These are phyloP conservation scores for Phycodurus eques DNA, from an alignment of 2,113 vertebrate species.

Conservation along the genomic window DNA sequence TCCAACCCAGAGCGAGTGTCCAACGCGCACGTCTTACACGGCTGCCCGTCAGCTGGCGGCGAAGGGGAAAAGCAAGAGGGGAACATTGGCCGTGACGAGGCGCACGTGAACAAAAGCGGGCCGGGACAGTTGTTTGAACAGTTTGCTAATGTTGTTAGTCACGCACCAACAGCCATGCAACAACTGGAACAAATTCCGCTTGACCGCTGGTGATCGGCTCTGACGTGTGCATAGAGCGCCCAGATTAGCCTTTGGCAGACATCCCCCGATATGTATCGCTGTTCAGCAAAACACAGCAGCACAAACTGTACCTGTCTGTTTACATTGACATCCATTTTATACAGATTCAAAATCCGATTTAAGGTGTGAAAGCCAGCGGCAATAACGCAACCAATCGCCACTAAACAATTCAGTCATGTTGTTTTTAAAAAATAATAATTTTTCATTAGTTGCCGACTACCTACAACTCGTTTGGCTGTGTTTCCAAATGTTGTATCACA, in stretches of 20 bases:
- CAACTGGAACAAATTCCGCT: conserved; percentile 56
- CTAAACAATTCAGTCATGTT: no score
- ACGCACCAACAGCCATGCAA: conserved; percentile 39
- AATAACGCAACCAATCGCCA: no score
- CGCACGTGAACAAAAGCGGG: conserved; percentile 36
- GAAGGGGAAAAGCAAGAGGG: conserved; percentile 4
- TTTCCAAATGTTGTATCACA: no score
- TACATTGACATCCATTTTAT: not conserved
- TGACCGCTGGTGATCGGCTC: conserved; percentile 27
- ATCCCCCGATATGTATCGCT: not conserved
- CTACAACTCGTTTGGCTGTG: no score
- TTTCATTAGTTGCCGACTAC: no score
- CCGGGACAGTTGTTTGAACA: conserved; percentile 59
- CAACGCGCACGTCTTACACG: not conserved
- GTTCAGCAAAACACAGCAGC: not conserved
- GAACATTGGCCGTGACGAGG: conserved; percentile 26
- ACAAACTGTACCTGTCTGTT: not conserved
- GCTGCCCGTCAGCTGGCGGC: conserved; percentile 1
- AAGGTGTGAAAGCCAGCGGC: not conserved
- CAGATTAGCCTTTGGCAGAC: conserved; percentile 2
- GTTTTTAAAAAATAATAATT: no score
- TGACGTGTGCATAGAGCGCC: conserved; percentile 17
- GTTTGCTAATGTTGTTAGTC: conserved; percentile 57
- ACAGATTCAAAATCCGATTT: no score
- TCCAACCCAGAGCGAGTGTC: conserved; percentile 6